These are phyloP conservation scores for Pollachius pollachius DNA, from an alignment of 2,113 vertebrate species.

Conservation along the genomic window DNA sequence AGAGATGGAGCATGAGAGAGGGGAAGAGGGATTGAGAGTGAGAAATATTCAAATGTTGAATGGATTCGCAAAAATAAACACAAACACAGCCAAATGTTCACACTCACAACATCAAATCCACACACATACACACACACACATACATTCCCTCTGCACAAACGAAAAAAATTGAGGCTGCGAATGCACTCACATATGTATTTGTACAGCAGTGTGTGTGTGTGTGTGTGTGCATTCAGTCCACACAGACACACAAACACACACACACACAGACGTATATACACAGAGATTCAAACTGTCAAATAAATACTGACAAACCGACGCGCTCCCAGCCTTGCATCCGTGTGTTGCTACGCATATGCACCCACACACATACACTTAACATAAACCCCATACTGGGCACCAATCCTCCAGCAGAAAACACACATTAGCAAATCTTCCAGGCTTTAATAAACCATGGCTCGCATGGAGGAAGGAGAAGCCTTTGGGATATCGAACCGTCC, in stretches of 20 bases:
- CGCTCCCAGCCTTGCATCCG: too few species aligned
- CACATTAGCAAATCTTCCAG: constrained; percentile 8
- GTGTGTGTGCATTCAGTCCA: too few species aligned
- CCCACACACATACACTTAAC: background rate
- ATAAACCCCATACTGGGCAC: background rate
- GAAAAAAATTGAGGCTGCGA: too few species aligned
- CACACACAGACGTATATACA: too few species aligned
- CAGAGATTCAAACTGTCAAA: too few species aligned
- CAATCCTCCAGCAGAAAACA: constrained; percentile 9
- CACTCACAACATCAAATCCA: background rate
- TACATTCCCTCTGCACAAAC: background rate
- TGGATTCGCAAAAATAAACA: background rate
- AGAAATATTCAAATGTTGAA: background rate
- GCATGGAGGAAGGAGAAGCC: constrained; percentile 32
- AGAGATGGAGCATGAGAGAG: too few species aligned
- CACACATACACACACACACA: background rate
- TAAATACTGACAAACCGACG: too few species aligned
- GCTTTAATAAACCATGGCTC: constrained; percentile 44
- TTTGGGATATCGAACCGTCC: constrained; percentile 58
- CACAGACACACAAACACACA: too few species aligned
- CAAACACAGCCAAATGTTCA: background rate
- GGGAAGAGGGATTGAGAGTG: too few species aligned
- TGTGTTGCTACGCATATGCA: background rate
- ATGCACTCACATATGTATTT: too few species aligned
- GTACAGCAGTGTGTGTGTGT: too few species aligned